These are phyloP conservation scores for Phortica okadai DNA, from an alignment of 2,888 invertebrate species.

Conservation along the genomic window DNA sequence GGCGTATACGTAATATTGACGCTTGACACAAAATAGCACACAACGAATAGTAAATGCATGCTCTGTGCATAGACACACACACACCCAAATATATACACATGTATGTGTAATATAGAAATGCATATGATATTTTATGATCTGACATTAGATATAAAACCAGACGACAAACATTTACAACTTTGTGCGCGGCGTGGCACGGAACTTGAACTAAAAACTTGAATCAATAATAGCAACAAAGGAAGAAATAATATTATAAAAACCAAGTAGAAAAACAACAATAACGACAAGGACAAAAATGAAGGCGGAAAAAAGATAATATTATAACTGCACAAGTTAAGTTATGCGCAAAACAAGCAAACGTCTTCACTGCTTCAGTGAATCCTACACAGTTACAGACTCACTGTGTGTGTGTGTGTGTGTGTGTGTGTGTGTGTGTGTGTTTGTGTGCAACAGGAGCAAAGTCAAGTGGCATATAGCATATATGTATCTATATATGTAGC, in stretches of 20 bases:
- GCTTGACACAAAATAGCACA: not conserved
- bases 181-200: not conserved
- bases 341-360: not conserved
- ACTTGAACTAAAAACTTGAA: not conserved
- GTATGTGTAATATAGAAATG: not conserved
- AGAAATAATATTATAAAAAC: not conserved
- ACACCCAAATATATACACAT: not conserved
- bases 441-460: conserved; percentile 1
- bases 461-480: not conserved
- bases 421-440: too few species aligned
- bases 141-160: not conserved
- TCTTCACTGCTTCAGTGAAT: too few species aligned
- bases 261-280: too few species aligned
- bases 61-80: not conserved
- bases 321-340: conserved; percentile 1
- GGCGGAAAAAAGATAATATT: too few species aligned
- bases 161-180: not conserved
- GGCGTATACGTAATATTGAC: conserved; percentile 1
- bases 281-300: too few species aligned
- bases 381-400: too few species aligned
- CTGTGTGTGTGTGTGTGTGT: too few species aligned
- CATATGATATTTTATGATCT: not conserved
- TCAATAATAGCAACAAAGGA: conserved; percentile 1
- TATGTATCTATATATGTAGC: too few species aligned
- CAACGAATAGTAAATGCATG: not conserved